phyloP scores from a whole-genome alignment of 2,797 vertebrate species.

The Intellagama lesueurii region DNA sequence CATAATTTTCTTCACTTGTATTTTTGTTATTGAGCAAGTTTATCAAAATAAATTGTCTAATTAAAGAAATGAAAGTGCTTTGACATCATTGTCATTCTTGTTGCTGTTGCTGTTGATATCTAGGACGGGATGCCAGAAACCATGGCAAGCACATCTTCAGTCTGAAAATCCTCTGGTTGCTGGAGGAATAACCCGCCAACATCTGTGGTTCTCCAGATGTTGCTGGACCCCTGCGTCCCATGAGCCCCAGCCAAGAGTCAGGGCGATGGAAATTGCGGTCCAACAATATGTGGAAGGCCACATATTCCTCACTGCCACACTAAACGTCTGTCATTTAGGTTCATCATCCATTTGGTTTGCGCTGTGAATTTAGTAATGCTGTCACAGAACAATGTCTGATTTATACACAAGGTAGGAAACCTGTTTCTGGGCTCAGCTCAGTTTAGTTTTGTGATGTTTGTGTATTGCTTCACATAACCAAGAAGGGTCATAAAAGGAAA shows the following conservation, averaged over 20 bases:
- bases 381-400: not conserved
- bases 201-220: not conserved
- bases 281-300: not conserved
- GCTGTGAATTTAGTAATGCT: not conserved
- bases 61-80: conserved; percentile 67
- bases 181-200: not conserved
- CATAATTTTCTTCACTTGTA: conserved; percentile 86
- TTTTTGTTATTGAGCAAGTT: conserved; percentile 86
- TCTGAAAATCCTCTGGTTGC: too few species aligned
- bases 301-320: not conserved
- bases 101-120: not conserved
- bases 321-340: not conserved
- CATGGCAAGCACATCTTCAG: not conserved
- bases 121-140: too few species aligned
- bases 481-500: not conserved
- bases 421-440: not conserved
- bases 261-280: not conserved
- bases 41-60: conserved; percentile 85
- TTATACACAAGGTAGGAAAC: not conserved
- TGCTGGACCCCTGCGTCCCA: not conserved
- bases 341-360: not conserved
- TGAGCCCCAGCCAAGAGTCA: not conserved
- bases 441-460: not conserved
- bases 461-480: too few species aligned
- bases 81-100: not conserved